Percentiles rank a stretch among this genome's conserved stretches.
phyloP scores from a whole-genome alignment of 2,113 vertebrate species.

The Columba janthina region DNA sequence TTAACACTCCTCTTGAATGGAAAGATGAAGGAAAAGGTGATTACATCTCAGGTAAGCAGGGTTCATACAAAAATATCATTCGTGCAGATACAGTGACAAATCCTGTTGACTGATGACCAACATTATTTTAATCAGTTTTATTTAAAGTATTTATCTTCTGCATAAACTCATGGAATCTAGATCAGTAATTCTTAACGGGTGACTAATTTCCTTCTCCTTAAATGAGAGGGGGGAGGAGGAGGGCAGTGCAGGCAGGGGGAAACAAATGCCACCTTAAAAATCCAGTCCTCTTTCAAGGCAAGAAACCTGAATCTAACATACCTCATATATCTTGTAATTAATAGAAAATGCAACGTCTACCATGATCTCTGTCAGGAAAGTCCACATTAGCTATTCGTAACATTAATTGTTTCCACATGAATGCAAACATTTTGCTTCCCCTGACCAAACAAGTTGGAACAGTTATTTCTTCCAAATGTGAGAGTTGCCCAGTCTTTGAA shows the following conservation, averaged over 20 bases:
- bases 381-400: neutral
- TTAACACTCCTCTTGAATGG: neutral
- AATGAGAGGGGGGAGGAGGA: neutral
- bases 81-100: neutral
- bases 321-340: neutral
- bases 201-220: neutral
- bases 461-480: neutral
- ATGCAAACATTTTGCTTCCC: neutral
- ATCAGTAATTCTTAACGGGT: neutral
- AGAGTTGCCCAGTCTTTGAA: neutral
- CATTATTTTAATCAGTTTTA: neutral
- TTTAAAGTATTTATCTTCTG: neutral
- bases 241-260: no score
- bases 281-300: neutral
- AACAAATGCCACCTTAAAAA: neutral
- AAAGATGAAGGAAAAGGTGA: neutral
- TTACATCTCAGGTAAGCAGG: neutral
- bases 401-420: neutral
- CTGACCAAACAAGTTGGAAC: neutral
- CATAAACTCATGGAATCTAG: neutral
- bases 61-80: neutral
- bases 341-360: neutral
- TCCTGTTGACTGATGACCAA: neutral
- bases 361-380: neutral
- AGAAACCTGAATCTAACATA: neutral